Conservation (phyloP, 2,113 vertebrate species). For the Neoarius graeffei region DNA sequence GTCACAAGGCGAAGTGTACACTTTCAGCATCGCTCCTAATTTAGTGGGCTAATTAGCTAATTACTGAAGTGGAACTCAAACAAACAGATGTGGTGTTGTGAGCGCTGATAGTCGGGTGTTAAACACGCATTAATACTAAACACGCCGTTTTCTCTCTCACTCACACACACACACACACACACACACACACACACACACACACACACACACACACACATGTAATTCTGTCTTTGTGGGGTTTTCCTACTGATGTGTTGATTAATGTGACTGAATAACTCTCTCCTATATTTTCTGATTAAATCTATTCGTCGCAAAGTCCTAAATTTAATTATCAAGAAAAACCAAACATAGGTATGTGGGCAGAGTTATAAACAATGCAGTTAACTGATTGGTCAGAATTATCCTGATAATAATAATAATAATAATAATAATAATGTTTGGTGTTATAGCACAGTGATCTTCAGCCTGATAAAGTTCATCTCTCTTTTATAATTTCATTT, state of each 20-base stretch:
- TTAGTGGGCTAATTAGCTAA: conserved; percentile 33
- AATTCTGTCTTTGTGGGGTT: not conserved
- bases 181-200: conserved; percentile 9
- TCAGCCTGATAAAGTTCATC: not conserved
- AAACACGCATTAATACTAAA: conserved; percentile 1
- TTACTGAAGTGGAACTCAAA: conserved; percentile 41
- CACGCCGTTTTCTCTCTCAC: not conserved
- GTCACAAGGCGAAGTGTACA: conserved; percentile 14
- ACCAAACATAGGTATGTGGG: not conserved
- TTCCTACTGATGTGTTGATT: not conserved
- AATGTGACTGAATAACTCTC: not conserved
- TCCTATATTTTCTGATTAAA: not conserved
- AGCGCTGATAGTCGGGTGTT: conserved; percentile 24
- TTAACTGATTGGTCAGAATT: not conserved
- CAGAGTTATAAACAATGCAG: not conserved
- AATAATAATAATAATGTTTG: too few relatives aligned
- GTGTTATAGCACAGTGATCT: not conserved
- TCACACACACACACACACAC: not conserved
- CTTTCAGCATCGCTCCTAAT: conserved; percentile 30
- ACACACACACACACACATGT: not conserved
- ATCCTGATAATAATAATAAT: not conserved
- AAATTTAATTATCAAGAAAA: not conserved
- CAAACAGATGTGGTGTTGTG: conserved; percentile 42
- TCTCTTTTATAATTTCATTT: not conserved
- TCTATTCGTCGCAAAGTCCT: not conserved